Conservation (phyloP, 2,113 vertebrate genomes). For the Xiphorhynchus elegans region DNA sequence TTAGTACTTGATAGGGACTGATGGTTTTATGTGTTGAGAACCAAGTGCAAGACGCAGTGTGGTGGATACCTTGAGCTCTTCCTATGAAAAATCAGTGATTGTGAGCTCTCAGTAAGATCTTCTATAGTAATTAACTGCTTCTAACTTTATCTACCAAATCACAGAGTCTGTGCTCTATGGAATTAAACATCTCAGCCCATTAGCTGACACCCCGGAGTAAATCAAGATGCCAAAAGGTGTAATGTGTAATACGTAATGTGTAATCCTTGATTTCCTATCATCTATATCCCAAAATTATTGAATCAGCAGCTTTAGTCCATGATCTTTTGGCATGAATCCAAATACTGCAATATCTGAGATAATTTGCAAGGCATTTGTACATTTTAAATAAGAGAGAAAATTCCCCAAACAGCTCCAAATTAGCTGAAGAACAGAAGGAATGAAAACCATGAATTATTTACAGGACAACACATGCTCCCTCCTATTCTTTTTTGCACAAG, state of each 20-base stretch:
- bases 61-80: constrained; percentile 18
- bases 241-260: neutral
- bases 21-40: neutral
- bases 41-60: neutral
- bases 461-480: neutral
- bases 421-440: neutral
- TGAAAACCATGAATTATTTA: constrained; percentile 27
- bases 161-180: neutral
- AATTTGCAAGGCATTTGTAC: neutral
- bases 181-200: neutral
- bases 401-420: constrained; percentile 1
- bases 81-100: neutral
- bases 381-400: neutral
- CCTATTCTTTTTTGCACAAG: neutral
- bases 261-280: constrained; percentile 45
- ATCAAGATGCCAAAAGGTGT: neutral
- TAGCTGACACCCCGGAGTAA: neutral
- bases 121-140: constrained; percentile 47
- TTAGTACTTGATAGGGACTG: neutral
- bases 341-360: neutral
- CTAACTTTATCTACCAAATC: constrained; percentile 45
- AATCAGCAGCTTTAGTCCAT: neutral
- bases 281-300: neutral
- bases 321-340: neutral
- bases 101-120: constrained; percentile 25